These are phyloP conservation scores for Isoperla grammatica DNA, from an alignment of 2,888 invertebrate genomes.

Conservation along the genomic window DNA sequence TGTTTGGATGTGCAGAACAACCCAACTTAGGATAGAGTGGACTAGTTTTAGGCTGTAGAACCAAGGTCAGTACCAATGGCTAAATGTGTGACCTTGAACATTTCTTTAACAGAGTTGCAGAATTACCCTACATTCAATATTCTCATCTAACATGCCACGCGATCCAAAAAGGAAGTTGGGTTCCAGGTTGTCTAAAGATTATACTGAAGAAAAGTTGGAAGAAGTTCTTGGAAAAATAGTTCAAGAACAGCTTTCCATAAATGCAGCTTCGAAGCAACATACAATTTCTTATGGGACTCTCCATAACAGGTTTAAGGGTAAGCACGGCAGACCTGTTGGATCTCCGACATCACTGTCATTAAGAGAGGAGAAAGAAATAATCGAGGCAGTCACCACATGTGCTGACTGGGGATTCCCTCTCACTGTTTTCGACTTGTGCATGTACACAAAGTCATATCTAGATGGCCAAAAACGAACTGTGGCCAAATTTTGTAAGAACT, in stretches of 20 bases:
- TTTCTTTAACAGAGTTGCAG: too few relatives aligned
- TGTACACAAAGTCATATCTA: conserved; percentile 25
- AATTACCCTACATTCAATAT: too few relatives aligned
- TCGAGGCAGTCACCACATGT: neutral
- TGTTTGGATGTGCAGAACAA: too few relatives aligned
- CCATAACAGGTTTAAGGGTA: neutral
- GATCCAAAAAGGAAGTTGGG: too few relatives aligned
- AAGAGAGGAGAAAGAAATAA: conserved; percentile 1
- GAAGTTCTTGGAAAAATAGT: too few relatives aligned
- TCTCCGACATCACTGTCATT: neutral
- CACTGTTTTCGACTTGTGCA: conserved; percentile 15
- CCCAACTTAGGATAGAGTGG: too few relatives aligned
- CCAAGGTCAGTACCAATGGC: conserved; percentile 1
- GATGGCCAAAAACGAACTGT: conserved; percentile 12
- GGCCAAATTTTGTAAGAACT: conserved; percentile 18
- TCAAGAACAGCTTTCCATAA: neutral
- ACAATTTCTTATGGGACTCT: conserved; percentile 2
- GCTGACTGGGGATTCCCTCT: conserved; percentile 18
- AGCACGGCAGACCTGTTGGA: neutral
- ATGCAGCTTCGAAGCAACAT: conserved; percentile 2
- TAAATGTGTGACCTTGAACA: neutral
- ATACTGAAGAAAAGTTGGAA: too few relatives aligned
- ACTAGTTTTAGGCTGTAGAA: too few relatives aligned
- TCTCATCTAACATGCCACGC: too few relatives aligned
- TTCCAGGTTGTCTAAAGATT: too few relatives aligned